Evolutionary conservation across 2,888 invertebrate genomes (phyloP).

Genomic region (Eustalomyia histrio): DNA sequence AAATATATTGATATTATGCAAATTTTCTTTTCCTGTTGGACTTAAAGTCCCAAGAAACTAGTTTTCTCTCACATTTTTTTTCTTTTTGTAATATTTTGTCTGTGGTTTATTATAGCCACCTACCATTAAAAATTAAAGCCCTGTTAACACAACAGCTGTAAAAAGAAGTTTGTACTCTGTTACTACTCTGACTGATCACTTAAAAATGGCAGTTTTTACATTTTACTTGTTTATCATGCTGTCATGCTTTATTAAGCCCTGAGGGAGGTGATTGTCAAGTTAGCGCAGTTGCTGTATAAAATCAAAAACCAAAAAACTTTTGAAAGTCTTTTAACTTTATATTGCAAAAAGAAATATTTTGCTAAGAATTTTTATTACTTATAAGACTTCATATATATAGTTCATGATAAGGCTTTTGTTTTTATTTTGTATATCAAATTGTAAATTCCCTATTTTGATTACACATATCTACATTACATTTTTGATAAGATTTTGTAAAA

Average conservation of each 20-base stretch:
- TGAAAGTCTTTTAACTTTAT: not conserved
- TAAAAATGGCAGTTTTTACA: slow-evolving; percentile 44
- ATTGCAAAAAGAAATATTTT: not conserved
- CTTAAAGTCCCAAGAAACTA: slow-evolving; percentile 32
- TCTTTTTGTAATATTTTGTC: not conserved
- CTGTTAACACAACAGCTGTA: slow-evolving; percentile 47
- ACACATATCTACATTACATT: not conserved
- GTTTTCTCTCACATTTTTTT: slow-evolving; percentile 35
- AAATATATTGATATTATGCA: slow-evolving; percentile 56
- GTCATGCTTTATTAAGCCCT: slow-evolving; percentile 66
- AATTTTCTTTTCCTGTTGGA: slow-evolving; percentile 53
- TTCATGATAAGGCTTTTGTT: too few relatives aligned
- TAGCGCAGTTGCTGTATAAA: slow-evolving; percentile 62
- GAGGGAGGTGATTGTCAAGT: slow-evolving; percentile 74
- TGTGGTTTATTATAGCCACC: slow-evolving; percentile 34
- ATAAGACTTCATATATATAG: too few relatives aligned
- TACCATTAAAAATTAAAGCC: slow-evolving; percentile 21
- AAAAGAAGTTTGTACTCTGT: not conserved
- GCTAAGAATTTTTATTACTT: not conserved
- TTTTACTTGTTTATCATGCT: slow-evolving; percentile 53
- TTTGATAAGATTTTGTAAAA: not conserved
- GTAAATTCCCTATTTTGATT: not conserved
- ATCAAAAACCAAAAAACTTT: not conserved
- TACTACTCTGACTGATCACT: slow-evolving; percentile 23
- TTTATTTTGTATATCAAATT: not conserved